Conservation (phyloP, 2,113 vertebrate genomes). For the Sylvilagus bachmani region DNA sequence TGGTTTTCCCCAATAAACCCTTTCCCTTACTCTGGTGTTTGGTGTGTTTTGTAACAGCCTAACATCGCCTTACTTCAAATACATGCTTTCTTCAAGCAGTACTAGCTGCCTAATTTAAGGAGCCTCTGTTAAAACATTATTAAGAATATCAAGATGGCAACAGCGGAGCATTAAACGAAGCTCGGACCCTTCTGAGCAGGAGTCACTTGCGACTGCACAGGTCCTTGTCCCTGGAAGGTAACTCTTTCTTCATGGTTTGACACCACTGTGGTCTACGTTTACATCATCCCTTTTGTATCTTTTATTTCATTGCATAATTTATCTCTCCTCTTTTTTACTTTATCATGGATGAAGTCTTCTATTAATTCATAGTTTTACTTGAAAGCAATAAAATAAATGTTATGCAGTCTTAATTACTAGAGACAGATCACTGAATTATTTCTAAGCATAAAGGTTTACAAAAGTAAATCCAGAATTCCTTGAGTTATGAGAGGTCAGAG, state of each 20-base stretch:
- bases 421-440: not conserved
- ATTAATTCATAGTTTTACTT: not conserved
- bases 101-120: not conserved
- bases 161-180: not conserved
- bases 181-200: not conserved
- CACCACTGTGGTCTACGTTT: rapidly evolving
- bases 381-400: not conserved
- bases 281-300: not conserved
- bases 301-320: not conserved
- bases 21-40: too few relatives aligned
- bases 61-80: not conserved
- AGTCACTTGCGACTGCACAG: too few relatives aligned
- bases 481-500: not conserved
- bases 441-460: not conserved
- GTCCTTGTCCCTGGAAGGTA: not conserved
- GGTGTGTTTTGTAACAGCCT: too few relatives aligned
- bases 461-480: not conserved
- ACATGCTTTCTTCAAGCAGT: not conserved
- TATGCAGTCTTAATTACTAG: not conserved
- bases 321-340: not conserved
- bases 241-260: not conserved
- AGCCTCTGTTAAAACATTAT: not conserved
- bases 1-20: too few relatives aligned
- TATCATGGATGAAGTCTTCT: too few relatives aligned
- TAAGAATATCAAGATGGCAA: not conserved